A percentile compares a stretch with the other conserved stretches of the same genome.
Conservation (phyloP, 2,888 invertebrate species). For the Bedellia somnulentella region DNA sequence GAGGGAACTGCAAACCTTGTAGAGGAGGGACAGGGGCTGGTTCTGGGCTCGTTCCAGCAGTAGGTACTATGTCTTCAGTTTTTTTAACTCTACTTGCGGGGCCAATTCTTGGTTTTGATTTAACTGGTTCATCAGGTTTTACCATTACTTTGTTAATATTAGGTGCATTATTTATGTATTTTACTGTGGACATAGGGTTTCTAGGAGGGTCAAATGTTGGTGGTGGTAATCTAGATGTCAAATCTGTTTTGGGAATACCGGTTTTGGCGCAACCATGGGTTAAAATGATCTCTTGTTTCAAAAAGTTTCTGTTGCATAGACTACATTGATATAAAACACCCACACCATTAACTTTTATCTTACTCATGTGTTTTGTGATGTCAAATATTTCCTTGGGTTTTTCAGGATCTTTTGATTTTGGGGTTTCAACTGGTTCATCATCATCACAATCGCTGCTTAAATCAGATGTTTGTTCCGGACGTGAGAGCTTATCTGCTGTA, state of each 20-base stretch:
- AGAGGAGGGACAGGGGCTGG: constrained; percentile 6
- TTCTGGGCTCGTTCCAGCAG: too few species aligned
- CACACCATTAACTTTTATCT: constrained; percentile 46
- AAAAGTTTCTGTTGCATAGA: constrained; percentile 45
- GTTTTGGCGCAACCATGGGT: constrained; percentile 45
- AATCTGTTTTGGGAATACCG: constrained; percentile 27
- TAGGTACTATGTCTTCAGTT: constrained; percentile 7
- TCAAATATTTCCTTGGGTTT: constrained; percentile 18
- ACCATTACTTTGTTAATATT: constrained; percentile 14
- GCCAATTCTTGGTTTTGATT: constrained; percentile 31
- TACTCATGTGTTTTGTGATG: constrained; percentile 46
- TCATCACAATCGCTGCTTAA: constrained; percentile 3
- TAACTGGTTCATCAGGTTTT: constrained; percentile 9
- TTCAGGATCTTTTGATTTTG: constrained; percentile 2
- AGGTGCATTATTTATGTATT: constrained; percentile 36
- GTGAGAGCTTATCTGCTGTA: background rate
- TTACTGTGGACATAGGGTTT: constrained; percentile 23
- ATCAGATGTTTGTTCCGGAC: constrained; percentile 4
- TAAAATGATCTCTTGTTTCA: constrained; percentile 38
- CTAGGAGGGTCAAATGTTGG: constrained; percentile 29
- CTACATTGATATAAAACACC: constrained; percentile 49
- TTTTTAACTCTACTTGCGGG: constrained; percentile 40
- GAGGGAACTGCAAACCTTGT: constrained; percentile 20
- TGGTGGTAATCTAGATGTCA: constrained; percentile 15
- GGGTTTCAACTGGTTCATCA: constrained; percentile 9